Evolutionary conservation across 2,113 vertebrate genomes (phyloP).

Genomic region (Arizona elegans): DNA sequence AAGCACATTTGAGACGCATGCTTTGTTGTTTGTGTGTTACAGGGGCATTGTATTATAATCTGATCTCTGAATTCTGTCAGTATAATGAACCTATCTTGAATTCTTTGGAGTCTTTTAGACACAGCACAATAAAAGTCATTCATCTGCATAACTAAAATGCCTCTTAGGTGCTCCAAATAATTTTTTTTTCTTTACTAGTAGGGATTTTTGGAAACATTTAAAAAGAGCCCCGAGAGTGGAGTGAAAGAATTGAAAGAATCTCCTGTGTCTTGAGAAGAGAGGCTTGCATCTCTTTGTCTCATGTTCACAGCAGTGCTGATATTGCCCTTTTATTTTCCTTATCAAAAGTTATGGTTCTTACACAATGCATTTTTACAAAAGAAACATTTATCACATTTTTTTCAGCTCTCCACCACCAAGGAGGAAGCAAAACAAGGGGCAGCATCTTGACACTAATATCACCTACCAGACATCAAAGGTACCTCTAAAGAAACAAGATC

Average conservation of each 20-base stretch:
- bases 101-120: background rate
- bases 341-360: background rate
- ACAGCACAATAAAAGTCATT: background rate
- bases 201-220: background rate
- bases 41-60: background rate
- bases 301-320: background rate
- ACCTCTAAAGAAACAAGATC: background rate
- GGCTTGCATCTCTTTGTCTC: background rate
- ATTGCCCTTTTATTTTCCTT: background rate
- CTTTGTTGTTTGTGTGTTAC: background rate
- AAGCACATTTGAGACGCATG: background rate
- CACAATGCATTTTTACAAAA: background rate
- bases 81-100: background rate
- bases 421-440: background rate
- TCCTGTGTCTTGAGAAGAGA: background rate
- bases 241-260: background rate
- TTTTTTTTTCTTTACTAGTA: background rate
- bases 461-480: background rate
- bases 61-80: background rate
- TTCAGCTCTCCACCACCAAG: background rate
- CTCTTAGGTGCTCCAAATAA: background rate
- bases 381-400: background rate
- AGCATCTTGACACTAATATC: background rate
- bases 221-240: background rate
- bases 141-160: background rate